Conservation (phyloP, 2,113 vertebrate genomes). For the Phoenicopterus ruber region DNA sequence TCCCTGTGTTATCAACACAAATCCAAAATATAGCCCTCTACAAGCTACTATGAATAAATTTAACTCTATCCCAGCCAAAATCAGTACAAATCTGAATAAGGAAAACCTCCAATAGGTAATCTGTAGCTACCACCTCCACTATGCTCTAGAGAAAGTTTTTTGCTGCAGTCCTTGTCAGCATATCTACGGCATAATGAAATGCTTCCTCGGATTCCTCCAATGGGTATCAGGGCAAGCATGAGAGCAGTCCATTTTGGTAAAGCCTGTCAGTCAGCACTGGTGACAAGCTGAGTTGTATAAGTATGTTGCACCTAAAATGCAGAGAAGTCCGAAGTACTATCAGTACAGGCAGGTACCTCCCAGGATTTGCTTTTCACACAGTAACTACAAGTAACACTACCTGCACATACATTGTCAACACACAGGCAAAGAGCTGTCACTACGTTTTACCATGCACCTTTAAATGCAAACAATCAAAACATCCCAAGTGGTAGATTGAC, state of each 20-base stretch:
- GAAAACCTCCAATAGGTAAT: background rate
- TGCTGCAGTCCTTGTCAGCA: background rate
- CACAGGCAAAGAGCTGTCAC: background rate
- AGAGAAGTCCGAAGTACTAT: background rate
- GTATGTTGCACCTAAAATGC: background rate
- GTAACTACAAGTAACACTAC: background rate
- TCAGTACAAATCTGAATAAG: background rate
- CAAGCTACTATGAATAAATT: background rate
- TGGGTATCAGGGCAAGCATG: accelerated
- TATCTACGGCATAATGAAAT: background rate
- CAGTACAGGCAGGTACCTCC: background rate
- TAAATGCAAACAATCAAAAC: background rate
- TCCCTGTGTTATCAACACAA: background rate
- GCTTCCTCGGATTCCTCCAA: background rate
- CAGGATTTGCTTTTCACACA: background rate
- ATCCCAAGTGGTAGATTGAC: background rate
- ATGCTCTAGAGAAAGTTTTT: background rate
- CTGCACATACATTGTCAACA: background rate
- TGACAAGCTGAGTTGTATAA: background rate
- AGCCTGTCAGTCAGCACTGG: background rate
- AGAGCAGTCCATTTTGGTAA: background rate
- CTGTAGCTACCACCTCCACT: background rate
- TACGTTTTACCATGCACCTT: background rate
- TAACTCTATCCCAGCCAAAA: background rate
- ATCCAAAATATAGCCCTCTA: background rate